phyloP scores from a whole-genome alignment of 92 coral and sea anemone species.

The Phenganax marumi region DNA sequence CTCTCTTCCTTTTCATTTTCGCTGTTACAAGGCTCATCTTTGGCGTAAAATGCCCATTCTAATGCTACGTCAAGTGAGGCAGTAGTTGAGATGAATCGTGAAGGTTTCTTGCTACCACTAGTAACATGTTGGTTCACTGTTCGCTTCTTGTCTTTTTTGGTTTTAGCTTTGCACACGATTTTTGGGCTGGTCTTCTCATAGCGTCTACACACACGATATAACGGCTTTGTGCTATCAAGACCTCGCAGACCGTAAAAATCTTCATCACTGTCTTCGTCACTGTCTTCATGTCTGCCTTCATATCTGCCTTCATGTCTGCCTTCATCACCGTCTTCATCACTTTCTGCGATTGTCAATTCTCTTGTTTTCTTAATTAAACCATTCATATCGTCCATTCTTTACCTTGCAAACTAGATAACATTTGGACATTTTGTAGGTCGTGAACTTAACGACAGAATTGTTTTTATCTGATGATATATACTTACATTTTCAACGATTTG shows the following conservation, averaged over 20 bases:
- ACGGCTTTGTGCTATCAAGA: neutral
- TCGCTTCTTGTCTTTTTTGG: neutral
- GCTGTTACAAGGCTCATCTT: neutral
- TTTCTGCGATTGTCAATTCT: neutral
- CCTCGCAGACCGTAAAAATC: neutral
- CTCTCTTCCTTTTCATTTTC: neutral
- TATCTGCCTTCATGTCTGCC: too few species aligned
- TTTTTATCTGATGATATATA: neutral
- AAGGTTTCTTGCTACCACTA: neutral
- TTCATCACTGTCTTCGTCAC: neutral
- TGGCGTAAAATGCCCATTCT: neutral
- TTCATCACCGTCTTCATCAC: slow-evolving; percentile 7
- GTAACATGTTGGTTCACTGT: slow-evolving; percentile 1
- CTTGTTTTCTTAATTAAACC: neutral
- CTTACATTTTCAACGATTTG: too few species aligned
- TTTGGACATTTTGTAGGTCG: neutral
- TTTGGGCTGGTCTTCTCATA: neutral
- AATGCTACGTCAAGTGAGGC: neutral
- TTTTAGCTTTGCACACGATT: neutral
- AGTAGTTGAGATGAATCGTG: slow-evolving; percentile 12
- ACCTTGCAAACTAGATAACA: neutral
- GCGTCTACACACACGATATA: neutral
- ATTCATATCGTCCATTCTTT: slow-evolving; percentile 10
- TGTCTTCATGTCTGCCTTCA: too few species aligned
- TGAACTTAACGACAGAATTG: neutral